phyloP scores from a whole-genome alignment of 1,140 invertebrate genomes.

The Pogonomyrmex barbatus region DNA sequence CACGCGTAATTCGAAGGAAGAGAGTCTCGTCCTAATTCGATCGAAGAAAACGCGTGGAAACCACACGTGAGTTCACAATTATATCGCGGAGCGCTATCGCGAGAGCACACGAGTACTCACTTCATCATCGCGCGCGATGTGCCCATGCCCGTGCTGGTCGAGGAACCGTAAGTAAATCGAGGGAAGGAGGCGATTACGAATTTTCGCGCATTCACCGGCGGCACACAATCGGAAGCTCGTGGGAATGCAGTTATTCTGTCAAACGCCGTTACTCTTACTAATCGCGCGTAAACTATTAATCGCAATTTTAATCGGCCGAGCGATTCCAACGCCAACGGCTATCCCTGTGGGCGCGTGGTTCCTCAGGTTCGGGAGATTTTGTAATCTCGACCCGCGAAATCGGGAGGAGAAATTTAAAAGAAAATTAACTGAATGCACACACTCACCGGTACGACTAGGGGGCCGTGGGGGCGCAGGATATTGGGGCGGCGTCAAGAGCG shows the following conservation, averaged over 20 bases:
- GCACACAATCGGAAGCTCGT: too few species aligned
- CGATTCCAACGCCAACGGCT: neutral
- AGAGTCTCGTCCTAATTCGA: too few species aligned
- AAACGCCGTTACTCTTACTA: neutral
- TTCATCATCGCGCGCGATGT: neutral
- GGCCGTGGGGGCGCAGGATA: conserved; percentile 85
- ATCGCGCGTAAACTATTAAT: too few species aligned
- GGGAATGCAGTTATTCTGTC: too few species aligned
- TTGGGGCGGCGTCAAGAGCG: conserved; percentile 83
- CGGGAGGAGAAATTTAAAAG: too few species aligned
- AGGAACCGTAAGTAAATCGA: neutral
- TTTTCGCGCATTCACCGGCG: conserved; percentile 1
- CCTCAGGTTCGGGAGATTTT: too few species aligned
- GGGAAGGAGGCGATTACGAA: neutral
- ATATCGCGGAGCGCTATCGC: too few species aligned
- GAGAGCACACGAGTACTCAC: too few species aligned
- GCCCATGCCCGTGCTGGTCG: neutral
- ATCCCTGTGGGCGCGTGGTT: neutral
- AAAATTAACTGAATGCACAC: neutral
- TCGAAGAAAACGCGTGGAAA: neutral
- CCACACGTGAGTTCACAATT: neutral
- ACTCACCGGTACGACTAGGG: conserved; percentile 85
- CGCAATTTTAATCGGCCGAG: too few species aligned
- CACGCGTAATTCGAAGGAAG: too few species aligned
- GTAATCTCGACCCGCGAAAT: neutral